Percentiles rank a stretch among this genome's conserved stretches.
Conservation (phyloP, 1,140 invertebrate genomes). For the Callitettix versicolor region DNA sequence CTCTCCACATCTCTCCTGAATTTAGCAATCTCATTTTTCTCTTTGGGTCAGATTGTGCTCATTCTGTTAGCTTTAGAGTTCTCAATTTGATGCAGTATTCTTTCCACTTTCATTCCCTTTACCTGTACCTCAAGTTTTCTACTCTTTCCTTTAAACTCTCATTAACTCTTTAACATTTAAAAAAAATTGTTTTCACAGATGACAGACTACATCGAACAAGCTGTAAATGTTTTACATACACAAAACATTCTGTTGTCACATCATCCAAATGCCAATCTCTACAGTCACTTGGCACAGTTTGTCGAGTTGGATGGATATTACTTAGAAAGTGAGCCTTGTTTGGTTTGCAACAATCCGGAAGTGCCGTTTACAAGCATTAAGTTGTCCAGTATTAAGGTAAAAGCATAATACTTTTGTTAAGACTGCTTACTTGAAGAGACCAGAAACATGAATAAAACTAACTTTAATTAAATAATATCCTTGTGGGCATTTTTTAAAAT, state of each 20-base stretch:
- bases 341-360: slow-evolving; percentile 96
- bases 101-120: too few species aligned
- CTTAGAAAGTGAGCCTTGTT: slow-evolving; percentile 90
- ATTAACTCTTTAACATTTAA: too few species aligned
- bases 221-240: slow-evolving; percentile 68
- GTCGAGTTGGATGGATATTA: slow-evolving; percentile 95
- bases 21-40: too few species aligned
- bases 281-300: slow-evolving; percentile 80
- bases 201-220: slow-evolving; percentile 71
- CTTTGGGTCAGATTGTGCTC: too few species aligned
- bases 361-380: slow-evolving; percentile 86
- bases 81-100: too few species aligned
- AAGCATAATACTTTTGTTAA: too few species aligned
- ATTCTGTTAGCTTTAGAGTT: too few species aligned
- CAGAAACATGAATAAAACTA: too few species aligned
- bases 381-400: slow-evolving; percentile 78
- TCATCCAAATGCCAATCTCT: slow-evolving; percentile 89
- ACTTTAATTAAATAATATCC: too few species aligned
- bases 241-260: slow-evolving; percentile 81
- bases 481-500: too few species aligned
- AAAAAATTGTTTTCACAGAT: slow-evolving; percentile 40
- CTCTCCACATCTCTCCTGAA: too few species aligned
- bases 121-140: neutral
- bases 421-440: too few species aligned
- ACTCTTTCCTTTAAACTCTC: neutral